Conservation (phyloP, 2,113 vertebrate genomes). For the Silurus asotus region DNA sequence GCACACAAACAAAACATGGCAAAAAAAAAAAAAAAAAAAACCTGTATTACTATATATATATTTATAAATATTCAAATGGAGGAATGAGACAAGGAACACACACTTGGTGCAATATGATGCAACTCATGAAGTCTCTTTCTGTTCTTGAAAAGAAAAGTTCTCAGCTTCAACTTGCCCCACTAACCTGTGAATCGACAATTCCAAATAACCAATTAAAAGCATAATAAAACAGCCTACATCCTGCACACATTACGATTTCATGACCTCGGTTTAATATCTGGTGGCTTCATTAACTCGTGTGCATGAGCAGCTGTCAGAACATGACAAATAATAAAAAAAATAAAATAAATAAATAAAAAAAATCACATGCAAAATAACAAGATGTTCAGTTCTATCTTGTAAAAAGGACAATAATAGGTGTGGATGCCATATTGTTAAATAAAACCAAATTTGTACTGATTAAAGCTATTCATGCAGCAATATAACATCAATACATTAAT, state of each 20-base stretch:
- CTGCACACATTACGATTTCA: neutral
- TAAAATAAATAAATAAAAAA: too few species aligned
- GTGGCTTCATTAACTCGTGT: neutral
- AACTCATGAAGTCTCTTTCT: neutral
- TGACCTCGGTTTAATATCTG: neutral
- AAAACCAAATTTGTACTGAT: neutral
- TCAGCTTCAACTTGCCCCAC: neutral
- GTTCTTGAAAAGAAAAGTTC: neutral
- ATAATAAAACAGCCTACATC: neutral
- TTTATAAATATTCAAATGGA: neutral
- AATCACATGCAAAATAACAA: neutral
- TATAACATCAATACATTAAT: neutral
- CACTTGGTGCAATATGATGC: neutral
- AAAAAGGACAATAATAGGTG: neutral
- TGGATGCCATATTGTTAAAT: neutral
- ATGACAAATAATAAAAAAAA: neutral
- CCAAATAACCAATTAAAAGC: neutral
- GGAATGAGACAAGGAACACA: neutral
- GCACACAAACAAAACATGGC: neutral
- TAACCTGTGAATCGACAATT: neutral
- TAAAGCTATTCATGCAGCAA: neutral
- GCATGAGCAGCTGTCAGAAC: neutral
- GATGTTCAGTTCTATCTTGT: neutral
- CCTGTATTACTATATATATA: neutral
- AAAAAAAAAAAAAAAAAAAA: neutral